phyloP scores from a whole-genome alignment of 2,113 vertebrate genomes.

The Oryzias curvinotus region DNA sequence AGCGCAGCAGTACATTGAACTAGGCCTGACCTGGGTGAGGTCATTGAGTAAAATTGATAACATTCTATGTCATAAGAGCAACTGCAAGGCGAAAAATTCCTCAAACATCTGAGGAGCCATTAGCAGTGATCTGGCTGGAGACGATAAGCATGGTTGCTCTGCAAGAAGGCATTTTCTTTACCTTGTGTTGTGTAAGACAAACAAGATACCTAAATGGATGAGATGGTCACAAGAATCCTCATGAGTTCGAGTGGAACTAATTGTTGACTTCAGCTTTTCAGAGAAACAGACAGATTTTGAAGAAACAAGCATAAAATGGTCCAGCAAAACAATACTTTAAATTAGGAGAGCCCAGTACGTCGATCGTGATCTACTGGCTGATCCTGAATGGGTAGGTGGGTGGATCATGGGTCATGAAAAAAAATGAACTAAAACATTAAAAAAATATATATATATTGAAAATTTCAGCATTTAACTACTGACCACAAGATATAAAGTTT shows the following conservation, averaged over 20 bases:
- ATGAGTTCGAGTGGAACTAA: background rate
- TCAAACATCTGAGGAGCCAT: conserved; percentile 52
- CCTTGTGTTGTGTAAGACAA: conserved; percentile 4
- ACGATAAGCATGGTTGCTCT: conserved; percentile 33
- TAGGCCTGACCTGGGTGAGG: conserved; percentile 59
- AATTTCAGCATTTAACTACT: no score
- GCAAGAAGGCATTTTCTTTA: conserved; percentile 34
- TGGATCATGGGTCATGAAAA: no score
- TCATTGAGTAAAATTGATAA: conserved; percentile 54
- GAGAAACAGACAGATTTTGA: no score
- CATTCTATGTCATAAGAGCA: conserved; percentile 48
- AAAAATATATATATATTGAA: no score
- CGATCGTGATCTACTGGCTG: no score
- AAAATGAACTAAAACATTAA: no score
- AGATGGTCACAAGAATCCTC: background rate
- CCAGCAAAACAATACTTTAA: no score
- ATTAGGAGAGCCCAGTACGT: no score
- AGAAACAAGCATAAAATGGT: no score
- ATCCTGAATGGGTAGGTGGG: no score
- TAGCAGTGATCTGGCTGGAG: conserved; percentile 49
- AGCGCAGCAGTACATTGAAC: conserved; percentile 38
- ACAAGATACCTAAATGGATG: conserved; percentile 11
- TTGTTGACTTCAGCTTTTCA: background rate
- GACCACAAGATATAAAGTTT: no score
- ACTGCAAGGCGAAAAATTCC: conserved; percentile 52